Evolutionary conservation across 1,140 invertebrate species (phyloP), one percentile per base, ranked within the genome.

Genomic region (Diabrotica virgifera): DNA sequence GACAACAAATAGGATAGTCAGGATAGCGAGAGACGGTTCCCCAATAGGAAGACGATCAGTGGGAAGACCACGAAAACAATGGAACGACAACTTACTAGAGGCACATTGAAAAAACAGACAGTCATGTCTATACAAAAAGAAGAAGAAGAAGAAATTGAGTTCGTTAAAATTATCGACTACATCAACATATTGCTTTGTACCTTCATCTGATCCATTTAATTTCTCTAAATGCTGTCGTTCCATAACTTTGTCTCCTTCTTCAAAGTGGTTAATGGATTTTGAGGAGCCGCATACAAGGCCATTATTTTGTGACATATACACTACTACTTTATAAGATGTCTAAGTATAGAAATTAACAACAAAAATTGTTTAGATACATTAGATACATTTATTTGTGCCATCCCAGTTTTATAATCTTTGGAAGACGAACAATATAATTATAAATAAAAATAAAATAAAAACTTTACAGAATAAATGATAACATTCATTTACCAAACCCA

Each of bases 401-500:
- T 4, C 24, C 24, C 24, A 24, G 24, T 24, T 24, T 24, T 24
- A 46, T 6, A 46, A 46, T 46, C 4, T 46, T 46, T 46, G n/a
- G n/a, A 10, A 46, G 8, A 46, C 40, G 40, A 10, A 46, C 40
- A 46, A 46, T 46, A 46, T 10, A 46, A 46, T 46, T 10, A n/a
- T 2, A 46, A 10, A 46, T 8, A 46, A 46, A 10, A 46, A 46
- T 24, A 24, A 24, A 24, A 24, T 24, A 24, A 24, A 24, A 24
- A 24, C 24, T 24, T 24, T 24, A 24, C 24, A 2, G 24, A 24
- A 24, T 24, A 24, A 24, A 24, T 24, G 4, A 46, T 46, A 46
- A 46, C 3, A n/a, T 46, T 3, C n/a, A 38, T 37, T 71, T 53
- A 72, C 71, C 71, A 70, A 24, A 63, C 12, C 69, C 69, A 72